Evolutionary conservation across 2,888 invertebrate species (phyloP).

Genomic region (Pristionchus fissidentatus): DNA sequence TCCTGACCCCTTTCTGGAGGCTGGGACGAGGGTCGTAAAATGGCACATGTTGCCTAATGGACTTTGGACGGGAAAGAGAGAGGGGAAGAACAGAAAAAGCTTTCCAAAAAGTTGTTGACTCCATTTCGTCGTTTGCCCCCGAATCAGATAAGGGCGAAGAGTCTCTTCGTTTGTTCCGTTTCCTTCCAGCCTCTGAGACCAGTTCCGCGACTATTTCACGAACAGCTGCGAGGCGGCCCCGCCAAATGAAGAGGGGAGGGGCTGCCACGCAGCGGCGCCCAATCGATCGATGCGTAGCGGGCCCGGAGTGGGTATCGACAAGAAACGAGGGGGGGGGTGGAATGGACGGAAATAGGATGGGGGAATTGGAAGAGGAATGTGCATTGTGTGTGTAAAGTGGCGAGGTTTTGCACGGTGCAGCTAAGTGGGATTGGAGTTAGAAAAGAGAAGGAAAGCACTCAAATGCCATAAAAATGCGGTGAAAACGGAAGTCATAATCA

Average conservation of each 20-base stretch:
- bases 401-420: no score
- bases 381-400: no score
- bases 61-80: background rate
- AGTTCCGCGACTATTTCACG: background rate
- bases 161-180: no score
- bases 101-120: slow-evolving; percentile 12
- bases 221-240: background rate
- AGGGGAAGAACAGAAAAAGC: background rate
- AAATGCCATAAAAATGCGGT: background rate
- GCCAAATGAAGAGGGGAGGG: no score
- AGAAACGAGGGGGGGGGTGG: background rate
- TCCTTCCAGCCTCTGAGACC: background rate
- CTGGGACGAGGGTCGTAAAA: no score
- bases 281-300: slow-evolving; percentile 32
- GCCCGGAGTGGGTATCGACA: background rate
- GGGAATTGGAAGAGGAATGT: background rate
- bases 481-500: background rate
- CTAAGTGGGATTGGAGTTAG: background rate
- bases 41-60: background rate
- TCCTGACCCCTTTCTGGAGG: background rate
- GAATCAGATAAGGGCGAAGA: slow-evolving; percentile 20
- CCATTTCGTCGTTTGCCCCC: background rate
- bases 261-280: background rate
- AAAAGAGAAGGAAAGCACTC: background rate
- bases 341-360: slow-evolving; percentile 6